A percentile compares a stretch with the other conserved stretches of the same genome.
These are phyloP conservation scores for Acanthurus tractus DNA, from an alignment of 2,797 vertebrate species.

Conservation along the genomic window DNA sequence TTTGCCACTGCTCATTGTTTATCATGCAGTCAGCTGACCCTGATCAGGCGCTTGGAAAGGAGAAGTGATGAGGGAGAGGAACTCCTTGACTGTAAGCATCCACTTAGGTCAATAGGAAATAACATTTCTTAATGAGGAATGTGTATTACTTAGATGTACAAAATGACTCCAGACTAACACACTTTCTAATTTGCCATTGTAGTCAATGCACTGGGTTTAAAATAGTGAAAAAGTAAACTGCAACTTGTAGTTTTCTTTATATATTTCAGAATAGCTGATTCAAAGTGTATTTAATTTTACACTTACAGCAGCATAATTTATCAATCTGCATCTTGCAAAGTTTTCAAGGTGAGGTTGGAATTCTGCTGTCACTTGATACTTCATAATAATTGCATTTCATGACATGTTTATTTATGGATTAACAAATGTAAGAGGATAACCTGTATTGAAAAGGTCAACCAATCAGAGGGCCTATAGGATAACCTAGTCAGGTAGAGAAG, in stretches of 20 bases:
- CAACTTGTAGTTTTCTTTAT: not conserved
- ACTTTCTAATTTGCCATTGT: slow-evolving; percentile 7
- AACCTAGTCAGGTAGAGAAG: slow-evolving; percentile 55
- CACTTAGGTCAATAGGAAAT: slow-evolving; percentile 66
- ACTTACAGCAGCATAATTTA: too few species aligned
- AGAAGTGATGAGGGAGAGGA: slow-evolving; percentile 84
- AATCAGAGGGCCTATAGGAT: slow-evolving; percentile 66
- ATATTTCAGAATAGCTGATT: not conserved
- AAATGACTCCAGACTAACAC: not conserved
- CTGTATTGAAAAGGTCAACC: slow-evolving; percentile 79
- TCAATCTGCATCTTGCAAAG: not conserved
- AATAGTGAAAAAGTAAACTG: not conserved
- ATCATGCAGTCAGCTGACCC: slow-evolving; percentile 87
- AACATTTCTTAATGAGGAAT: slow-evolving; percentile 36
- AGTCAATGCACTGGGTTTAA: not conserved
- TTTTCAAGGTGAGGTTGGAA: slow-evolving; percentile 45
- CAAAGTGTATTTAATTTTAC: not conserved
- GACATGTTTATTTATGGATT: slow-evolving; percentile 84
- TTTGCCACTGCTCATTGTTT: slow-evolving; percentile 84
- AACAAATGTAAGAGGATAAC: slow-evolving; percentile 80
- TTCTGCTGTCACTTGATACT: slow-evolving; percentile 43
- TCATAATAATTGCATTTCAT: slow-evolving; percentile 57
- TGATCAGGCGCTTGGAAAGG: slow-evolving; percentile 87
- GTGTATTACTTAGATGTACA: slow-evolving; percentile 15
- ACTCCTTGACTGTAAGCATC: slow-evolving; percentile 78